These are phyloP conservation scores for Apodemus sylvaticus DNA, from an alignment of 2,113 vertebrate genomes.

Conservation along the genomic window DNA sequence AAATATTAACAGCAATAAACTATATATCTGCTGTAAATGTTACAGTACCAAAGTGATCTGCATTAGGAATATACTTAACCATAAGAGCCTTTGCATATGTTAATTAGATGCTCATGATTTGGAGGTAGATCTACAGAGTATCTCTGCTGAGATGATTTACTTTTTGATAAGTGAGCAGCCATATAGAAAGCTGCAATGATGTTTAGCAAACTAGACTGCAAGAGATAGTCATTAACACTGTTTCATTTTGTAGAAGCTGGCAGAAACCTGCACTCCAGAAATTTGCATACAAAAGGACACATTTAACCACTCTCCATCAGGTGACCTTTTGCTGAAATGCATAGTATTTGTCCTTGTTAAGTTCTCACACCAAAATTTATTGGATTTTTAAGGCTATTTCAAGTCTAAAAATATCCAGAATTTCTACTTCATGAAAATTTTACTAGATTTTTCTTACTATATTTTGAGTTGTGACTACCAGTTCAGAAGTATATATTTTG, in stretches of 20 bases:
- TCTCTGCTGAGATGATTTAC: background rate
- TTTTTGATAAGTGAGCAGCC: slow-evolving; percentile 7
- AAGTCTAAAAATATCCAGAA: slow-evolving; percentile 75
- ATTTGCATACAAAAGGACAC: slow-evolving; percentile 70
- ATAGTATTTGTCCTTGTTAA: slow-evolving; percentile 85
- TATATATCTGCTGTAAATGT: background rate
- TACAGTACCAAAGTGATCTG: background rate
- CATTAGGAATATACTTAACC: slow-evolving; percentile 40
- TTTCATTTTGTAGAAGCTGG: slow-evolving; percentile 52
- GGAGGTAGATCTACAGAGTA: background rate
- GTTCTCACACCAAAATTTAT: slow-evolving; percentile 59
- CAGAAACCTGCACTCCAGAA: background rate
- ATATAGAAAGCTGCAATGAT: background rate
- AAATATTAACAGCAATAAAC: background rate
- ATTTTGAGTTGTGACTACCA: slow-evolving; percentile 67
- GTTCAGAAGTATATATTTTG: slow-evolving; percentile 69
- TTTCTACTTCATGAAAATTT: slow-evolving; percentile 73
- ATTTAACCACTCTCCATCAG: slow-evolving; percentile 81
- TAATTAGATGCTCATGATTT: slow-evolving; percentile 50
- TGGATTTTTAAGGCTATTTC: slow-evolving; percentile 78
- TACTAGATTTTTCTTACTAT: slow-evolving; percentile 44
- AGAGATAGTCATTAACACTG: slow-evolving; percentile 67
- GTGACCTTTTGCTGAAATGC: slow-evolving; percentile 84
- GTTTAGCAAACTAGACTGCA: slow-evolving; percentile 54
- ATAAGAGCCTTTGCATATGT: slow-evolving; percentile 32